Conservation (phyloP, 2,797 vertebrate genomes). For the Neosalanx taihuensis region DNA sequence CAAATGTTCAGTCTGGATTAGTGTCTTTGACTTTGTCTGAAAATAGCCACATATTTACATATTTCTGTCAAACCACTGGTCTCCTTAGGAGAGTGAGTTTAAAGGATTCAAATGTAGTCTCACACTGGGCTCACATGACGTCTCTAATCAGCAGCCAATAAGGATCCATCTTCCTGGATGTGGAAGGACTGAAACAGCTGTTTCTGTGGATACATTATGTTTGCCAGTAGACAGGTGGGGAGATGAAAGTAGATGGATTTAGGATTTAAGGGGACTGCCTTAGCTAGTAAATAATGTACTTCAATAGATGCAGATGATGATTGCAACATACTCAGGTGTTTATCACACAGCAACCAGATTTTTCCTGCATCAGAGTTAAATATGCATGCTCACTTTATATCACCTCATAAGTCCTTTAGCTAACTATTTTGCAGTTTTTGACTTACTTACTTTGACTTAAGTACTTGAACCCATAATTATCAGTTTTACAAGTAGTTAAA, state of each 20-base stretch:
- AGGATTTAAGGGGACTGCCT: too few species aligned
- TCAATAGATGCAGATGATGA: background rate
- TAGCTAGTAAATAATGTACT: too few species aligned
- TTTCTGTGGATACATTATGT: too few species aligned
- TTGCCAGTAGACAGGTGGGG: too few species aligned
- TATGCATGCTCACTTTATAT: background rate
- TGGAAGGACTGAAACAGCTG: too few species aligned
- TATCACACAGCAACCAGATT: background rate
- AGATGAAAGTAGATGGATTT: too few species aligned
- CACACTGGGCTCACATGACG: slow-evolving; percentile 35
- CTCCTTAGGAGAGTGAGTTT: slow-evolving; percentile 10
- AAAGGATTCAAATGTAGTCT: slow-evolving; percentile 25
- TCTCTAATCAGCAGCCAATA: background rate
- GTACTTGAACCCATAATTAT: background rate
- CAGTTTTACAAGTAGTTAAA: background rate
- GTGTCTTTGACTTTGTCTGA: background rate
- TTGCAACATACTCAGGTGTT: background rate
- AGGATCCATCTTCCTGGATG: too few species aligned
- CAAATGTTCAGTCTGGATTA: background rate
- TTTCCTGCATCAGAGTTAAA: too few species aligned
- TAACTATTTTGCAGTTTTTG: background rate
- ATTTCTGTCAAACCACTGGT: slow-evolving; percentile 5
- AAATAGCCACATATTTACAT: background rate
- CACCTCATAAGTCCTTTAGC: background rate
- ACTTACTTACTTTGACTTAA: background rate